Percentiles rank a stretch among this genome's conserved stretches.
Conservation (phyloP, 2,113 vertebrate species). For the Actenoides hombroni region DNA sequence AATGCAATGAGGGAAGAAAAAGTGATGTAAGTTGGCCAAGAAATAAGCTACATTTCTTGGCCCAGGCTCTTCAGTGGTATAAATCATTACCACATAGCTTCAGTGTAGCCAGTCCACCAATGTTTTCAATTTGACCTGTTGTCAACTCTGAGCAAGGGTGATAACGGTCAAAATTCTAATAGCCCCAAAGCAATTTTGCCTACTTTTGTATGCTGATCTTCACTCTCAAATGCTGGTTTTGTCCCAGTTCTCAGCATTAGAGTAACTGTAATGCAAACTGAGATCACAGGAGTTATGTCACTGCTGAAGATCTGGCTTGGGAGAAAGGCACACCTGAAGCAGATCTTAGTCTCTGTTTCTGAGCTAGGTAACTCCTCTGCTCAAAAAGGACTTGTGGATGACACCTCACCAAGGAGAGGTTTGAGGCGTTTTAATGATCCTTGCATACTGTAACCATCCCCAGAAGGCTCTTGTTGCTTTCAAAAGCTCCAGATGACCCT, state of each 20-base stretch:
- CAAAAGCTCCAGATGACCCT: background rate
- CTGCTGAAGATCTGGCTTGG: background rate
- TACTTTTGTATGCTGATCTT: background rate
- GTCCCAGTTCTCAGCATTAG: background rate
- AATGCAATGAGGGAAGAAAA: slow-evolving; percentile 3
- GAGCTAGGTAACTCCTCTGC: background rate
- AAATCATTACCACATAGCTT: background rate
- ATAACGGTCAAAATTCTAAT: background rate
- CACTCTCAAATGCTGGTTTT: background rate
- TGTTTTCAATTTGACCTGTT: background rate
- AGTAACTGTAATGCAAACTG: background rate
- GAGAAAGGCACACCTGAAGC: background rate
- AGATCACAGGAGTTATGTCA: background rate
- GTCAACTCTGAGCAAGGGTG: background rate
- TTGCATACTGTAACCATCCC: background rate
- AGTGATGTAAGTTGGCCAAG: slow-evolving; percentile 20
- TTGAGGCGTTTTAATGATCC: background rate
- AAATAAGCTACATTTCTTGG: background rate
- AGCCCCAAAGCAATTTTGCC: background rate
- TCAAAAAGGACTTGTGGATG: background rate
- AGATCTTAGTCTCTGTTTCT: background rate
- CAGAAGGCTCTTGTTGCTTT: background rate
- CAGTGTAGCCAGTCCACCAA: background rate
- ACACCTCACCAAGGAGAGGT: background rate
- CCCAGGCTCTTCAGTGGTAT: background rate